Evolutionary conservation across 1,140 invertebrate genomes (phyloP).

Genomic region (Argopecten irradians): DNA sequence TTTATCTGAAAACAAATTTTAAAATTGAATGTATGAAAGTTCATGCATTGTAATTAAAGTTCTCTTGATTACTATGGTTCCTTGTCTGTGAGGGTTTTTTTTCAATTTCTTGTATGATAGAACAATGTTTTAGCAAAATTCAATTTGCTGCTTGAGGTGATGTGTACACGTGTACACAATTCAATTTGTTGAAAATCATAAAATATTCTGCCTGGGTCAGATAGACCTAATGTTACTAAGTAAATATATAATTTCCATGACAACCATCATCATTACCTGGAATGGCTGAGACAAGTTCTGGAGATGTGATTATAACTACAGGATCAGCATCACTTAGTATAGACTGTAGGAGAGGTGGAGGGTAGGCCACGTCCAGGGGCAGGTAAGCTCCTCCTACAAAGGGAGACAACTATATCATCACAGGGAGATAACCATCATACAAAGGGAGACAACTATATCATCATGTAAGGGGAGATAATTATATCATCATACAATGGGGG

Average conservation of each 20-base stretch:
- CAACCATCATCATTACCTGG: conserved; percentile 56
- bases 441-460: conserved; percentile 27
- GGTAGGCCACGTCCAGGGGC: conserved; percentile 78
- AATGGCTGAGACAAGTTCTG: conserved; percentile 61
- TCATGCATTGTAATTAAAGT: too few relatives aligned
- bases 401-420: neutral
- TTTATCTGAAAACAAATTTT: conserved; percentile 32
- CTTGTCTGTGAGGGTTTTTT: too few relatives aligned
- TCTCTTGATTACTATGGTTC: too few relatives aligned
- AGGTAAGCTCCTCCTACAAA: conserved; percentile 77
- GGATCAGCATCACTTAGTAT: conserved; percentile 76
- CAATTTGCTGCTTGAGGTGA: too few relatives aligned
- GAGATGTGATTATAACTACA: conserved; percentile 67
- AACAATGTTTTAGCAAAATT: too few relatives aligned
- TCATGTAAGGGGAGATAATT: conserved; percentile 63
- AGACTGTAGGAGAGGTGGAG: conserved; percentile 71
- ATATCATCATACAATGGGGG: too few relatives aligned
- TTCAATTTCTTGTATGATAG: too few relatives aligned
- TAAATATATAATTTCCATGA: neutral
- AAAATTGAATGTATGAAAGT: neutral
- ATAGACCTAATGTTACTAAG: neutral
- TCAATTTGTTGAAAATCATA: neutral
- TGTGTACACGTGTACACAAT: too few relatives aligned
- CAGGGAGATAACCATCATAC: conserved; percentile 75
- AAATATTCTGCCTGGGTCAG: neutral